Base-by-base conservation (phyloP, 2,113 vertebrate species). In the Cygnus buccinator region DNA sequence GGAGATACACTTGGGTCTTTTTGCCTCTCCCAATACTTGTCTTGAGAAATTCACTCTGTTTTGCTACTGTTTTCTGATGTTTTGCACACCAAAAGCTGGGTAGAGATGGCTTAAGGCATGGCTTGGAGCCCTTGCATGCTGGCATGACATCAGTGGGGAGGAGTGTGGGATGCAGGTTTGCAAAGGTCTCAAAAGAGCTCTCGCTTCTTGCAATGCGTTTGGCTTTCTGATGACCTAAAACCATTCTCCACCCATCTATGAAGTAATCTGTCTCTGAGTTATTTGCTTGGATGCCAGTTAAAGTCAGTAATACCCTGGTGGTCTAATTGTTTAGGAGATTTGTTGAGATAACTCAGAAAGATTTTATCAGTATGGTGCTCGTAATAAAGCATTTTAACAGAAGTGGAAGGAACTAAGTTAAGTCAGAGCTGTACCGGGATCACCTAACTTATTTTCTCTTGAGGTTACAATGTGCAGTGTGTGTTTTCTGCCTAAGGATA, bases 181-280 rank as follows among this genome's bases (percentile, higher is more conserved):
- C 70, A 76, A 57, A 57, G 21, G 37, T 80, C 79, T 71, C 50
- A 44, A 8, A 80, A 74, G n/a, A 58, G 16, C 57, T 71, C 43
- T 66, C 0, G 0, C 68, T 91, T 43, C 28, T 46, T 29, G 10
- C 0, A 4, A 11, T 39, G 31, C 4, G 0, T 50, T 48, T 75
- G 72, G 66, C 58, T 90, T 61, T 76, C 48, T 52, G 31, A 61
- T 70, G 57, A 59, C 52, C 58, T 84, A 50, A 74, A 91, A 65
- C 61, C 52, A 4, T 82, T 67, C 39, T 75, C 70, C 52, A 62
- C 77, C 43, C 52, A 19, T 11, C 31, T 58, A 17, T 59, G 77
- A 66, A 67, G 41, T 65, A 78, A 75, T 44, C 6, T 61, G 44
- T 33, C 63, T 75, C 65, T 14, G 18, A 58, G 61, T 54, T 83